Evolutionary conservation across 2,888 invertebrate species (phyloP).

Genomic region (Atherix ibis): DNA sequence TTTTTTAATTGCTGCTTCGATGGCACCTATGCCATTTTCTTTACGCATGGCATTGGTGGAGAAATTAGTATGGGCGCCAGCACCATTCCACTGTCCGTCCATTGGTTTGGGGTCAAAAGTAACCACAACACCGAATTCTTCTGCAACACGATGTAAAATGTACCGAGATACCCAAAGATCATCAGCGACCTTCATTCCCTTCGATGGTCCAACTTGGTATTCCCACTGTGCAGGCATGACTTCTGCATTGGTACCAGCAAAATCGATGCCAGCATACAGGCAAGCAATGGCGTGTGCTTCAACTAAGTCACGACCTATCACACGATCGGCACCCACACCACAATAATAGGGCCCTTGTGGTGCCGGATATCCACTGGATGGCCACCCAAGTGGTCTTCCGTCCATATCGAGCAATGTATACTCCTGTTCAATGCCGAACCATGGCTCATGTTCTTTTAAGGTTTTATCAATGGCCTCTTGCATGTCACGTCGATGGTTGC

Average conservation of each 20-base stretch:
- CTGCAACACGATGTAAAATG: constrained; percentile 41
- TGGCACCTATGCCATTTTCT: constrained; percentile 48
- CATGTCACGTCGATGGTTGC: constrained; percentile 36
- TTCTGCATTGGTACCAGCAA: constrained; percentile 68
- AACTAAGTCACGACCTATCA: constrained; percentile 64
- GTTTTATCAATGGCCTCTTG: constrained; percentile 39
- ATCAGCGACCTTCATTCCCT: constrained; percentile 42
- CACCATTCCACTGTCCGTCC: constrained; percentile 78
- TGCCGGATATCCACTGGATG: constrained; percentile 48
- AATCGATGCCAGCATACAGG: constrained; percentile 60
- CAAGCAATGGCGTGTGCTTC: constrained; percentile 57
- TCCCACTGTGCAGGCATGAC: constrained; percentile 71
- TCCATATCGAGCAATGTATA: constrained; percentile 40
- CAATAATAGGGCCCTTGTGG: constrained; percentile 72
- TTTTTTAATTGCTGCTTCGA: constrained; percentile 59
- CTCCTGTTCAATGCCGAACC: constrained; percentile 61
- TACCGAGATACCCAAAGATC: constrained; percentile 46
- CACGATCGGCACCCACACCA: constrained; percentile 61
- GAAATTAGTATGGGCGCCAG: constrained; percentile 86
- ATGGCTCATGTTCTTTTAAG: constrained; percentile 43
- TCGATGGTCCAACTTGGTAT: constrained; percentile 46
- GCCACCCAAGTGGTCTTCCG: constrained; percentile 58
- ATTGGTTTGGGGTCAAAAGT: constrained; percentile 44
- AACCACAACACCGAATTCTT: constrained; percentile 42
- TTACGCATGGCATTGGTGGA: constrained; percentile 73